These are phyloP conservation scores for Poecilia gillii DNA, from an alignment of 2,797 vertebrate species.

Conservation along the genomic window DNA sequence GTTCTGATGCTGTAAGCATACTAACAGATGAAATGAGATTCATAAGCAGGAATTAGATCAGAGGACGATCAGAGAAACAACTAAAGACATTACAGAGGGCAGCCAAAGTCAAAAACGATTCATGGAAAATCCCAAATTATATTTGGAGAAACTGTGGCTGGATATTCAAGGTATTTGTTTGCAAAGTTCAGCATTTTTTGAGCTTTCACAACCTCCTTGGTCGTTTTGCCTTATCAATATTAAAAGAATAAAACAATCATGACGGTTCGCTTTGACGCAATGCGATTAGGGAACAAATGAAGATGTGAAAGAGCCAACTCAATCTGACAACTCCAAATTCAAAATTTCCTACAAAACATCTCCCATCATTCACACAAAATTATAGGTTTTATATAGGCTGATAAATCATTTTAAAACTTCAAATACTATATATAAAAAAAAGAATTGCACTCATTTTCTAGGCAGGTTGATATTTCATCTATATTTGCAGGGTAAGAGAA, in stretches of 20 bases:
- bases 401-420: not conserved
- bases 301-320: not conserved
- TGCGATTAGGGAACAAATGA: constrained; percentile 7
- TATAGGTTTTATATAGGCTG: not conserved
- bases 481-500: not conserved
- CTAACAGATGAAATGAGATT: constrained; percentile 23
- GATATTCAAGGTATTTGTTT: constrained; percentile 48
- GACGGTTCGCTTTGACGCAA: constrained; percentile 33
- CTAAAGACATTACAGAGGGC: constrained; percentile 8
- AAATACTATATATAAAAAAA: not conserved
- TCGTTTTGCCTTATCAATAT: constrained; percentile 29
- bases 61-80: not conserved
- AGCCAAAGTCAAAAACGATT: constrained; percentile 41
- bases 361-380: not conserved
- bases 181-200: constrained; percentile 7
- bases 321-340: not conserved
- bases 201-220: not conserved
- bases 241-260: constrained; percentile 16
- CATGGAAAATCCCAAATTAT: constrained; percentile 35
- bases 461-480: not conserved
- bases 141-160: constrained; percentile 39
- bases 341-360: not conserved
- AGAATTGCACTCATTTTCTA: not conserved
- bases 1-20: constrained; percentile 13
- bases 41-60: constrained; percentile 43